These are phyloP conservation scores for Rachycentron canadum DNA, from an alignment of 2,797 vertebrate species.

Conservation along the genomic window DNA sequence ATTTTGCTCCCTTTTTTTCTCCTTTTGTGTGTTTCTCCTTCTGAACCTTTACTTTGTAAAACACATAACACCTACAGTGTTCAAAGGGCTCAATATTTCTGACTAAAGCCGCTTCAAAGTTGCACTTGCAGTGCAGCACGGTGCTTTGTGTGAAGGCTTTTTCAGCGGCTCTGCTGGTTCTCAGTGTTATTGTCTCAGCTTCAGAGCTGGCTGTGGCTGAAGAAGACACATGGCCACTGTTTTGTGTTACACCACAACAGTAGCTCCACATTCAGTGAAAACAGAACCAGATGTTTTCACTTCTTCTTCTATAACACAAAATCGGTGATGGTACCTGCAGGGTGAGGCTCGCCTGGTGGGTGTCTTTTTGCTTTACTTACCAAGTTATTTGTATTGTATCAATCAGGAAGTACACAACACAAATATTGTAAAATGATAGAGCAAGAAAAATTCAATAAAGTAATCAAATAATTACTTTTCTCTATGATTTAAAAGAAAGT, in stretches of 20 bases:
- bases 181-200: constrained; percentile 1
- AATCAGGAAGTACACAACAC: no score
- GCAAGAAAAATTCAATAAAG: no score
- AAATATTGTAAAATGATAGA: no score
- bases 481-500: no score
- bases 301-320: no score
- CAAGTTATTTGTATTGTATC: no score
- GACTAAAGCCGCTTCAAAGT: constrained; percentile 2
- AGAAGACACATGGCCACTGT: neutral
- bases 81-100: constrained; percentile 5
- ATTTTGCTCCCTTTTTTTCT: no score
- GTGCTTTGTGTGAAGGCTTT: neutral
- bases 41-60: constrained; percentile 1
- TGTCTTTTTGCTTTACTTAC: no score
- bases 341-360: no score
- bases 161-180: neutral
- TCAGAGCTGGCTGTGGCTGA: neutral
- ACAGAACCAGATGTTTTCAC: no score
- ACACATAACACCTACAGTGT: neutral
- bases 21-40: neutral
- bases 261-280: neutral
- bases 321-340: no score
- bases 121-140: neutral
- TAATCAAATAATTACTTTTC: no score
- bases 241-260: neutral